These are phyloP conservation scores for Uropetala carovei DNA, from an alignment of 2,888 invertebrate species.

Conservation along the genomic window DNA sequence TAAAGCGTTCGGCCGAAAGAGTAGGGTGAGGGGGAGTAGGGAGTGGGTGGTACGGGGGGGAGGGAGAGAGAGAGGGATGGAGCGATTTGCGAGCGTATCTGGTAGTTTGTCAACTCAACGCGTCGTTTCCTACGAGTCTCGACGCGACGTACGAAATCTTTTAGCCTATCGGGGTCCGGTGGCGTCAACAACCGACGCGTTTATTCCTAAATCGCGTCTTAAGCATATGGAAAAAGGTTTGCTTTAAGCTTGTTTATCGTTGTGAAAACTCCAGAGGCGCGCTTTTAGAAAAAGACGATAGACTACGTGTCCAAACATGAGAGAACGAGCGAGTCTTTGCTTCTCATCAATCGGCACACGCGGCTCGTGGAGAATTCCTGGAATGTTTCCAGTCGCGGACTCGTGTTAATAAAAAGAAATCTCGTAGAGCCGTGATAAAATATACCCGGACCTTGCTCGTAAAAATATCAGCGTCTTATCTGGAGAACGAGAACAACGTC, in stretches of 20 bases:
- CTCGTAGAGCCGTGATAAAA: neutral
- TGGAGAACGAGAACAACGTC: neutral
- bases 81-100: no score
- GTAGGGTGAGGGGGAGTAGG: neutral
- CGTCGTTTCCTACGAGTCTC: no score
- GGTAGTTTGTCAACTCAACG: no score
- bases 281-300: neutral
- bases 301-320: neutral
- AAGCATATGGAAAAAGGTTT: neutral
- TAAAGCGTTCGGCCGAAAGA: neutral
- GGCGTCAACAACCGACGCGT: neutral
- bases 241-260: neutral
- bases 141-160: neutral
- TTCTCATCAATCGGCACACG: neutral
- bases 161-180: neutral
- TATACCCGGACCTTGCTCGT: neutral
- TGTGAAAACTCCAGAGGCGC: neutral
- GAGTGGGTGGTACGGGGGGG: neutral
- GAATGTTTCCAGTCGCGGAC: neutral
- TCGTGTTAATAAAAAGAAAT: neutral
- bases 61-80: no score
- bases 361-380: neutral
- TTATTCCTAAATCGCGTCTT: neutral
- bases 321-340: neutral
- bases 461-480: neutral